Percentiles rank a stretch among this genome's conserved stretches.
Evolutionary conservation across 2,113 vertebrate genomes (phyloP).

Genomic region (Ariopsis seemanni): DNA sequence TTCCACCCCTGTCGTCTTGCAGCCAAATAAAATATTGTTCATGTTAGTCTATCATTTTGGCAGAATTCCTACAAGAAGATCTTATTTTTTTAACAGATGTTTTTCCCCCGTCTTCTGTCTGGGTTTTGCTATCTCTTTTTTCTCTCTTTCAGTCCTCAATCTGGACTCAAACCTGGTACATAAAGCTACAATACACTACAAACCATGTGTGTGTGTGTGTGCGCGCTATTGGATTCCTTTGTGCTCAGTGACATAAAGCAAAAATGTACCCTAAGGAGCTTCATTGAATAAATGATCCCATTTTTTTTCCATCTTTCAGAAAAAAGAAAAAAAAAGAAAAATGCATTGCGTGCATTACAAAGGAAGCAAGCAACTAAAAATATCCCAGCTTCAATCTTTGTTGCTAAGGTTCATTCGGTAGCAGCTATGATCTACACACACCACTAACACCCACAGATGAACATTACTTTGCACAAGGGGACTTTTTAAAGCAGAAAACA

Average conservation of each 20-base stretch:
- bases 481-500: background rate
- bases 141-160: background rate
- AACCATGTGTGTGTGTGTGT: conserved; percentile 4
- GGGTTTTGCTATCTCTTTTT: background rate
- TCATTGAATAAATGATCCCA: conserved; percentile 46
- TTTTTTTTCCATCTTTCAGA: conserved; percentile 33
- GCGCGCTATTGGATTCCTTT: conserved; percentile 1
- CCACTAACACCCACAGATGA: conserved; percentile 38
- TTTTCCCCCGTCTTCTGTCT: background rate
- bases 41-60: background rate
- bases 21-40: background rate
- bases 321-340: conserved; percentile 25
- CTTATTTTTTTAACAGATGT: too few species aligned
- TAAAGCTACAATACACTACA: background rate
- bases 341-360: conserved; percentile 58
- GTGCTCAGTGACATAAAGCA: conserved; percentile 39
- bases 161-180: background rate
- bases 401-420: conserved; percentile 77
- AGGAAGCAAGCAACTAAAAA: conserved; percentile 73
- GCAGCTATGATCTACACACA: conserved; percentile 53
- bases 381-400: conserved; percentile 72
- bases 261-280: conserved; percentile 19
- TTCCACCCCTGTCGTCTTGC: background rate
- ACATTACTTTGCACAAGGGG: background rate
- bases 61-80: background rate